These are phyloP conservation scores for Scotopteryx bipunctaria DNA, from an alignment of 2,888 invertebrate species.

Conservation along the genomic window DNA sequence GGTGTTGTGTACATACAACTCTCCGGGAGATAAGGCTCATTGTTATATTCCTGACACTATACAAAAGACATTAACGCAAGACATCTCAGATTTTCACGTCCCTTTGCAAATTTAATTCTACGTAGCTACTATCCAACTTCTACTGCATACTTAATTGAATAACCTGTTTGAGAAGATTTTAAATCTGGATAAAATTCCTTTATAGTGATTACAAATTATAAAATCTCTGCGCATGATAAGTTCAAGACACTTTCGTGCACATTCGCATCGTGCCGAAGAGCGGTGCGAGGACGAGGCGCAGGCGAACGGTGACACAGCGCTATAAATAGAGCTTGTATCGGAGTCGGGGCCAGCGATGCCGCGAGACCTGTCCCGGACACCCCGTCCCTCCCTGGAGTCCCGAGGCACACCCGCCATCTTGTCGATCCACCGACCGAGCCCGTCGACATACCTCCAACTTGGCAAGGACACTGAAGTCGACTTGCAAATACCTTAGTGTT, in stretches of 20 bases:
- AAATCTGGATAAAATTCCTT: constrained; percentile 7
- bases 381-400: constrained; percentile 56
- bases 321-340: constrained; percentile 75
- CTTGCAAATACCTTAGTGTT: constrained; percentile 44
- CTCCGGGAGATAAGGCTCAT: constrained; percentile 18
- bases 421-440: constrained; percentile 65
- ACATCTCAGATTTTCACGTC: constrained; percentile 1
- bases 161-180: constrained; percentile 2
- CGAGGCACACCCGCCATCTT: constrained; percentile 71
- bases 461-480: constrained; percentile 59
- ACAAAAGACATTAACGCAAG: not conserved
- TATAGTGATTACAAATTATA: constrained; percentile 3
- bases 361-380: constrained; percentile 54
- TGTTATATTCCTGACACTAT: constrained; percentile 9
- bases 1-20: constrained; percentile 23
- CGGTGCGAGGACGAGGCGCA: constrained; percentile 42
- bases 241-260: constrained; percentile 13
- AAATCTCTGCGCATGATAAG: constrained; percentile 18
- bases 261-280: constrained; percentile 39
- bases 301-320: constrained; percentile 78
- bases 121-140: not conserved
- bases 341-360: constrained; percentile 49
- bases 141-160: not conserved
- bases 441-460: constrained; percentile 55
- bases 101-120: not conserved